Conservation (phyloP, 1,140 invertebrate genomes). For the Coboldia fuscipes region DNA sequence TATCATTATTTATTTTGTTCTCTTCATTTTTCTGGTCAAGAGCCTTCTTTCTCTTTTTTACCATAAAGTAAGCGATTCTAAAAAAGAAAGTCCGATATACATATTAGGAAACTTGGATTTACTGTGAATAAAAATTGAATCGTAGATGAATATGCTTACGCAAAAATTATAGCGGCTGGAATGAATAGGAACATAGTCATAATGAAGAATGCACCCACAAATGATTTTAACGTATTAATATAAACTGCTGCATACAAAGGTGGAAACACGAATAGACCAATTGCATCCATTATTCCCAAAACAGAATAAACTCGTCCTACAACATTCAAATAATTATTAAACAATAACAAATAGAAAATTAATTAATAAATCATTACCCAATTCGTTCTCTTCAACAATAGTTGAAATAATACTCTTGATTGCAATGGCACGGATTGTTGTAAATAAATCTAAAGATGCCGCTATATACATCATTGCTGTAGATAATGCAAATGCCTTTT, state of each 20-base stretch:
- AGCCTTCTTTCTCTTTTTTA: too few species aligned
- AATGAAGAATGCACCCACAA: conserved; percentile 17
- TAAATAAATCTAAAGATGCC: conserved; percentile 16
- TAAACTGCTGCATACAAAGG: conserved; percentile 16
- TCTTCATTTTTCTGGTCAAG: too few species aligned
- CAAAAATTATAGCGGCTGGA: conserved; percentile 16
- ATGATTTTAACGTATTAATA: conserved; percentile 11
- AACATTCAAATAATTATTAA: background rate
- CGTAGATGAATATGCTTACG: too few species aligned
- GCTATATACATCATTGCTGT: conserved; percentile 12
- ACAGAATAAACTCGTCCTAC: conserved; percentile 20
- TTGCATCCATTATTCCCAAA: conserved; percentile 17
- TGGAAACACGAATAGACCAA: conserved; percentile 16
- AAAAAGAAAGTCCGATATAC: too few species aligned
- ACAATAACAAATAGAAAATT: background rate
- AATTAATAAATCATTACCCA: conserved; percentile 8
- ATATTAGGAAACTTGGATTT: too few species aligned
- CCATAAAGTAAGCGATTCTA: too few species aligned
- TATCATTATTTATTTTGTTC: too few species aligned
- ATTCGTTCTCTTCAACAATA: conserved; percentile 15
- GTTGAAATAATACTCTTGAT: conserved; percentile 19
- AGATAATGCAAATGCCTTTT: background rate
- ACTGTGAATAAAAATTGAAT: too few species aligned
- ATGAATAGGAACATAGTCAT: conserved; percentile 18
- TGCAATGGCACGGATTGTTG: conserved; percentile 15